phyloP scores from a whole-genome alignment of 2,888 invertebrate species.

The Trissolcus brochymenae region DNA sequence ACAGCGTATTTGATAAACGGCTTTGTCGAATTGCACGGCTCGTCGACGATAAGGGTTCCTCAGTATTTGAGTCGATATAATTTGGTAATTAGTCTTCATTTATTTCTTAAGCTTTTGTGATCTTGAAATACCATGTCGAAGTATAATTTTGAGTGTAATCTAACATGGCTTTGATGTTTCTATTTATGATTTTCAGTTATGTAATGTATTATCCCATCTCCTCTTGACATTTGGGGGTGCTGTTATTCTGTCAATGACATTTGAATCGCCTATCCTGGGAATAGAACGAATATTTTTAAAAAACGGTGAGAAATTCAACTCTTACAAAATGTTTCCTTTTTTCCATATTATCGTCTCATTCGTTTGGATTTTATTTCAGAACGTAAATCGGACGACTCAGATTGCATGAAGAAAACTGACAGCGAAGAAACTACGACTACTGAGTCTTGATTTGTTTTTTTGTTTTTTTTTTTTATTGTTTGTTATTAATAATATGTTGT shows the following conservation, averaged over 20 bases:
- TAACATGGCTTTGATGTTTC: background rate
- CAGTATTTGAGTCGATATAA: slow-evolving; percentile 80
- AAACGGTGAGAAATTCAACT: slow-evolving; percentile 72
- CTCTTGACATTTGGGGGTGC: slow-evolving; percentile 81
- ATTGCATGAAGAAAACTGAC: slow-evolving; percentile 60
- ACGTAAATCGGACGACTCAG: slow-evolving; percentile 50
- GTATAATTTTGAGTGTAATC: slow-evolving; percentile 16
- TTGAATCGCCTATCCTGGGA: slow-evolving; percentile 85
- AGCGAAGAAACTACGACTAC: slow-evolving; percentile 62
- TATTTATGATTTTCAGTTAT: slow-evolving; percentile 77
- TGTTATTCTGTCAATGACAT: slow-evolving; percentile 81
- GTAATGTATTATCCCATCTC: slow-evolving; percentile 80
- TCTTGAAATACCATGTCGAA: slow-evolving; percentile 19
- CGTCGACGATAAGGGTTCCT: slow-evolving; percentile 80
- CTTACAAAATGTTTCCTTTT: background rate
- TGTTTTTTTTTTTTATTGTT: slow-evolving; percentile 30
- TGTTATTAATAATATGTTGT: slow-evolving; percentile 53
- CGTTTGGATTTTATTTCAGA: slow-evolving; percentile 39
- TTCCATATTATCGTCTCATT: background rate
- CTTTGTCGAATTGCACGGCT: slow-evolving; percentile 82
- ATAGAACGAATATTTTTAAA: slow-evolving; percentile 83
- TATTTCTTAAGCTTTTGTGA: slow-evolving; percentile 32
- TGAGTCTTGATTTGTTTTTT: slow-evolving; percentile 46
- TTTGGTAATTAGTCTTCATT: slow-evolving; percentile 77
- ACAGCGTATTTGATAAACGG: slow-evolving; percentile 86